These are phyloP conservation scores for Brachionus plicatilis DNA, from an alignment of 1,140 invertebrate species.

Conservation along the genomic window DNA sequence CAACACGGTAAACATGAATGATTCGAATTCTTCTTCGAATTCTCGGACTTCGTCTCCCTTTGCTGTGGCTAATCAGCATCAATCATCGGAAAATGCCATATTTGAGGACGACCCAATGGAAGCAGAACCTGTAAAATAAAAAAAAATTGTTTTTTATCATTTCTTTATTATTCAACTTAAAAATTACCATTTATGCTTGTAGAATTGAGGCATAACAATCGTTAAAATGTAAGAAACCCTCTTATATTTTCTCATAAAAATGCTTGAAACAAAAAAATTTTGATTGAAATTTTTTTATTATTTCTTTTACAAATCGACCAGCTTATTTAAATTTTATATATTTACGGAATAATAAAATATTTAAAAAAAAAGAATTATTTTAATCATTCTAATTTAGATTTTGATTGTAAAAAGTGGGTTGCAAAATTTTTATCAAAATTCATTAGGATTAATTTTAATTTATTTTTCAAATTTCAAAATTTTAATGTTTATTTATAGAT, in stretches of 20 bases:
- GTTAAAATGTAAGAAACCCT: not conserved
- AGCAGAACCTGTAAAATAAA: constrained; percentile 29
- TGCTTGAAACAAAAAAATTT: not conserved
- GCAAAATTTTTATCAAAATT: no score
- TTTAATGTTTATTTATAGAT: no score
- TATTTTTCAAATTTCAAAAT: no score
- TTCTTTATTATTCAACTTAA: not conserved
- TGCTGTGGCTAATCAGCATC: not conserved
- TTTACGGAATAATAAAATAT: not conserved
- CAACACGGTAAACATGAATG: constrained; percentile 8
- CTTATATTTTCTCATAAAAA: not conserved
- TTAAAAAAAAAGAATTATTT: not conserved
- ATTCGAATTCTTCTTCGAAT: constrained; percentile 18
- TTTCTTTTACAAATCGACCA: not conserved
- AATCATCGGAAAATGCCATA: not conserved
- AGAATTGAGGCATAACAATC: not conserved
- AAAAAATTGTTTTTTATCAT: not conserved
- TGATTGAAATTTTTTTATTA: not conserved
- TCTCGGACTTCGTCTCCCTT: not conserved
- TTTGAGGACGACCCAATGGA: constrained; percentile 30
- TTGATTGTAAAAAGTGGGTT: no score
- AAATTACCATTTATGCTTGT: not conserved
- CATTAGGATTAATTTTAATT: no score
- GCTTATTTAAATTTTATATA: not conserved
- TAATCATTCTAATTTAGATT: no score